These are phyloP conservation scores for Schizaphis graminum DNA, from an alignment of 2,888 invertebrate genomes.

Conservation along the genomic window DNA sequence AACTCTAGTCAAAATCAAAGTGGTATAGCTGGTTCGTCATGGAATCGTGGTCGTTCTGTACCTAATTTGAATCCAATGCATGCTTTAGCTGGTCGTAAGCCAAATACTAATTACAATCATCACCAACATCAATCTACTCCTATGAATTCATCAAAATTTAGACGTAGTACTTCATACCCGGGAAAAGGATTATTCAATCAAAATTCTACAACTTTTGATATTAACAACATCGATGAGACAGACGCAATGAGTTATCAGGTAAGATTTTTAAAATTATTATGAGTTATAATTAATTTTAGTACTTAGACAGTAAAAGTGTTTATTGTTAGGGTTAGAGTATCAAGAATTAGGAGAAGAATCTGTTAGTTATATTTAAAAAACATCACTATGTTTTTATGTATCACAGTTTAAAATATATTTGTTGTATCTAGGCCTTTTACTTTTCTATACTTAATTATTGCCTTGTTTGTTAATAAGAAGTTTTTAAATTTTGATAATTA, in stretches of 20 bases:
- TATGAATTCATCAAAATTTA: constrained; percentile 77
- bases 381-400: neutral
- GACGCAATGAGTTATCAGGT: constrained; percentile 73
- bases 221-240: constrained; percentile 77
- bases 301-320: neutral
- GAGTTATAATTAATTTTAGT: neutral
- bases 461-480: neutral
- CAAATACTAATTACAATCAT: constrained; percentile 74
- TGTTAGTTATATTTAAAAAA: neutral
- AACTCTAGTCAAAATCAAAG: constrained; percentile 70
- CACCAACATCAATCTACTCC: constrained; percentile 74
- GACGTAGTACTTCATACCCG: constrained; percentile 91
- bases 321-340: neutral
- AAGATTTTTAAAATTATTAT: constrained; percentile 56
- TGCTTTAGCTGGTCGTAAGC: constrained; percentile 73
- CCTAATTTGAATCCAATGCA: constrained; percentile 74
- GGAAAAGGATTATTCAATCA: constrained; percentile 83
- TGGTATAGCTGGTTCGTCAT: constrained; percentile 72
- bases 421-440: neutral
- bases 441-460: neutral
- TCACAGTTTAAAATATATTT: neutral
- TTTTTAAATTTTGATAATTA: neutral
- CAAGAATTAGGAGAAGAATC: neutral
- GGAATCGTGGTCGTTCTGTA: constrained; percentile 75
- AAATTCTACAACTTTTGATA: constrained; percentile 77